Percentiles rank a stretch among this genome's conserved stretches.
These are phyloP conservation scores for Bos javanicus DNA, from an alignment of 2,113 vertebrate genomes.

Conservation along the genomic window DNA sequence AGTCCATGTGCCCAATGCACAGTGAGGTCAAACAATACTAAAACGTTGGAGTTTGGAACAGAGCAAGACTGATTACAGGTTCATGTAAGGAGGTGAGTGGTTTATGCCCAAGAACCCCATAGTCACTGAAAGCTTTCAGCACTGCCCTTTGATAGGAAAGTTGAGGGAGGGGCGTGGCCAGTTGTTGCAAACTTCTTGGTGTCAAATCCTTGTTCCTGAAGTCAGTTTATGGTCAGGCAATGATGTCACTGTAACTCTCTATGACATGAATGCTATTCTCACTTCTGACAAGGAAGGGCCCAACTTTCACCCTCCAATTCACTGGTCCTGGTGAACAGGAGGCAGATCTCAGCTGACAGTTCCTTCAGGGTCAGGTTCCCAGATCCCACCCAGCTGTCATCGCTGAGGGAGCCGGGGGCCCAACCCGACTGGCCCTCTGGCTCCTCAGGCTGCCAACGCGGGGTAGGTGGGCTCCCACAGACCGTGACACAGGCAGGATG, in stretches of 20 bases:
- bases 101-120: neutral
- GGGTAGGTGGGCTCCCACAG: neutral
- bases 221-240: neutral
- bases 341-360: neutral
- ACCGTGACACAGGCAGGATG: neutral
- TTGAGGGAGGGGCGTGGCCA: neutral
- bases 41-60: neutral
- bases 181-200: neutral
- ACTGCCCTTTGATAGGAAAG: neutral
- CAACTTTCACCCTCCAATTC: neutral
- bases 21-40: neutral
- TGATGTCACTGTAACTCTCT: neutral
- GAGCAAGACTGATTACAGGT: neutral
- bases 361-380: neutral
- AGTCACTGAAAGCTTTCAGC: neutral
- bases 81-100: neutral
- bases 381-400: neutral
- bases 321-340: neutral
- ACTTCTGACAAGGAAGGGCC: neutral
- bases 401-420: neutral
- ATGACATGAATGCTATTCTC: neutral
- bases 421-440: neutral
- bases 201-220: neutral
- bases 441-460: fast-evolving
- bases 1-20: neutral